Percentiles rank a stretch among this genome's conserved stretches.
phyloP scores from a whole-genome alignment of 1,140 invertebrate species.

The Acromyrmex echinatior region DNA sequence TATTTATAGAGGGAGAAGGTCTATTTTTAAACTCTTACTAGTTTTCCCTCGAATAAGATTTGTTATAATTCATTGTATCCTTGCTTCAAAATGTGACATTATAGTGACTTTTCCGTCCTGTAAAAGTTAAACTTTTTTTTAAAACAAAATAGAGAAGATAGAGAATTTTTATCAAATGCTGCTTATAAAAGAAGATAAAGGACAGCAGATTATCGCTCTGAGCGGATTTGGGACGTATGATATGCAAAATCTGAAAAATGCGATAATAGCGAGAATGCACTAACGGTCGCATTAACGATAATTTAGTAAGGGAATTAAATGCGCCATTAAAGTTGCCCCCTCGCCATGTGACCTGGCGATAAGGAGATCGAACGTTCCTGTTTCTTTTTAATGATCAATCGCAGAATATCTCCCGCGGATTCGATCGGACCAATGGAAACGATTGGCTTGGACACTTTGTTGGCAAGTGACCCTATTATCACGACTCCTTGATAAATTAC shows the following conservation, averaged over 20 bases:
- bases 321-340: neutral
- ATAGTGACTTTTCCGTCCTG: too few relatives aligned
- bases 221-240: neutral
- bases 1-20: too few relatives aligned
- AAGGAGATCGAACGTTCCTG: neutral
- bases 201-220: neutral
- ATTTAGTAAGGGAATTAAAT: conserved; percentile 5
- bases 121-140: neutral
- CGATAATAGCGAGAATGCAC: neutral
- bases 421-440: conserved; percentile 15
- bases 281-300: conserved; percentile 2
- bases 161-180: neutral
- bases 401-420: neutral
- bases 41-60: too few relatives aligned
- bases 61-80: too few relatives aligned
- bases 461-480: conserved; percentile 58
- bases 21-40: too few relatives aligned
- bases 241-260: neutral
- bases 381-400: conserved; percentile 50
- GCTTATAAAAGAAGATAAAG: neutral
- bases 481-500: conserved; percentile 60
- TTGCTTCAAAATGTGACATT: too few relatives aligned
- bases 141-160: neutral
- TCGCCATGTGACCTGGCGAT: neutral
- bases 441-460: conserved; percentile 45